Evolutionary conservation across 2,888 invertebrate species (phyloP).

Genomic region (Drosophila nr. fundita): DNA sequence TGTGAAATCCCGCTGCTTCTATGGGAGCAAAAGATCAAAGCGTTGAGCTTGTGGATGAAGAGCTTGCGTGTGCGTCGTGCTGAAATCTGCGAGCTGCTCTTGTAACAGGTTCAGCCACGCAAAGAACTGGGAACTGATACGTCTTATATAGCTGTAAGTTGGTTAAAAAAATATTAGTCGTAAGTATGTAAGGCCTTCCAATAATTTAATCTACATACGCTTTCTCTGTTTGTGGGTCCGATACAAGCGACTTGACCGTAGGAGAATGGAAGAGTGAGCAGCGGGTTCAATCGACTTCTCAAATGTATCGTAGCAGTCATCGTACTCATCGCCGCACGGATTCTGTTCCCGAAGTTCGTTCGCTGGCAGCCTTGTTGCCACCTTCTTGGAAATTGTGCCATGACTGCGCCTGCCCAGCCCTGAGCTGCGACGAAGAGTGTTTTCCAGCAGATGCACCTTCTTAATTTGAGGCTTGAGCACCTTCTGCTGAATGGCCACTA

Average conservation of each 20-base stretch:
- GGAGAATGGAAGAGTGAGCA: constrained; percentile 33
- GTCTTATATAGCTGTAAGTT: not conserved
- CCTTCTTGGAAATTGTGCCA: constrained; percentile 56
- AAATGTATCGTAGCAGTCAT: constrained; percentile 32
- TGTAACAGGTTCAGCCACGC: constrained; percentile 85
- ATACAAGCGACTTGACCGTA: not conserved
- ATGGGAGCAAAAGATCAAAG: constrained; percentile 87
- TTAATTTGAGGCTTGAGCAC: constrained; percentile 68
- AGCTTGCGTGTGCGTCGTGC: constrained; percentile 86
- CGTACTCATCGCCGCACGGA: constrained; percentile 17
- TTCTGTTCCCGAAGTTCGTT: constrained; percentile 1
- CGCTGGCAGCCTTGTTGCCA: constrained; percentile 55
- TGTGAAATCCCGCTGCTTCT: constrained; percentile 84
- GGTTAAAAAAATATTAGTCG: constrained; percentile 14
- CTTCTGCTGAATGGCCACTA: constrained; percentile 18
- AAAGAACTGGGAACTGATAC: constrained; percentile 72
- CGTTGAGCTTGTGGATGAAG: constrained; percentile 87
- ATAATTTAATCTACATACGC: constrained; percentile 14
- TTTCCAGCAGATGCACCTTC: constrained; percentile 74
- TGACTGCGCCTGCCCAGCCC: constrained; percentile 70
- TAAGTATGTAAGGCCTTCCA: not conserved
- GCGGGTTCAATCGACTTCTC: constrained; percentile 37
- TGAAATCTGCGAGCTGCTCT: constrained; percentile 84
- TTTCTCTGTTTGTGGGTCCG: constrained; percentile 2
- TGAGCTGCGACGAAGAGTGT: constrained; percentile 74